Evolutionary conservation across 2,113 vertebrate species (phyloP), one percentile per base, ranked within the genome.

Genomic region (Platichthys flesus): DNA sequence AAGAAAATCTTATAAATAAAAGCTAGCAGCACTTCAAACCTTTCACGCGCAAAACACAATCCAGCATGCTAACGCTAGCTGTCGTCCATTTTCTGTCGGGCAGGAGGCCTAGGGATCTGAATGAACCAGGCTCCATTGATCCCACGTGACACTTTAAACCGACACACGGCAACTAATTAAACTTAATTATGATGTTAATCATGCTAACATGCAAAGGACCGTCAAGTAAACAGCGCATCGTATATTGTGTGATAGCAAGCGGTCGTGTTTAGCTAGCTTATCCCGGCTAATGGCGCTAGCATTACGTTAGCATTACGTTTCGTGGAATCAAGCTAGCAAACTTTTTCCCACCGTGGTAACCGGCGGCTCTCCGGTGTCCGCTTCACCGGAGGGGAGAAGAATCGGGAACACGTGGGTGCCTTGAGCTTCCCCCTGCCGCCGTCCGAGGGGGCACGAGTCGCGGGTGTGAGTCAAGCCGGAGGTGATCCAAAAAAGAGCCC

Each of bases 211-310:
- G 47, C 18, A 2, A 51, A 51, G 16, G 2, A 7, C 47, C 14
- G 4, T 16, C 3, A 31, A 14, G 15, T 40, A 2, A 2, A 0
- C 2, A 31, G 20, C 40, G 2, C 18, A 1, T 2, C 4, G 3
- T 9, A 4, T 2, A 5, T 1, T 59, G 8, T 21, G 16, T 20
- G 0, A 55, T 58, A 0, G 16, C 45, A 5, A 16, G 18, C 52
- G 0, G 45, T 3, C 15, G 1, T 6, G 16, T 28, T 37, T 0
- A 15, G 2, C 78, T 85, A 86, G 82, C 77, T 7, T 12, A 4
- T 9, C 5, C 4, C 0, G 49, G 76, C 84, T 81, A 78, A 16
- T 2, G 6, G 57, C 61, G 75, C 57, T 85, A 21, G 51, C 58
- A 0, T 2, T 9, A 70, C 86, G 78, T 76, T 31, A 12, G 37